Evolutionary conservation across 2,888 invertebrate species (phyloP).

Genomic region (Sinodicranocentrus sp.): DNA sequence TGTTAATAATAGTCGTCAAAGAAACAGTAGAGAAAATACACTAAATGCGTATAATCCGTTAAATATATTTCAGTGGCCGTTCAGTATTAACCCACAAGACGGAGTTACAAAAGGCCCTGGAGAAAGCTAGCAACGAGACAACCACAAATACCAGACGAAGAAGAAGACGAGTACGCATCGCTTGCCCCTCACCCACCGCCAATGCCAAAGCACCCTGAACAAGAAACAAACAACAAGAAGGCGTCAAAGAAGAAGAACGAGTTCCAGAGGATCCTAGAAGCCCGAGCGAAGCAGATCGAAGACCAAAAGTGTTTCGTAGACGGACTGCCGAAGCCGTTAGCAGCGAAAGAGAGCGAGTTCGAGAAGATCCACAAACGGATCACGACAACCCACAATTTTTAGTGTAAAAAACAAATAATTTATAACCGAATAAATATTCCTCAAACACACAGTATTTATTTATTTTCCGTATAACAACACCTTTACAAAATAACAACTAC

Average conservation of each 20-base stretch:
- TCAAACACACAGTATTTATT: neutral
- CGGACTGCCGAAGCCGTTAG: slow-evolving; percentile 4
- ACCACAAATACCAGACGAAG: no score
- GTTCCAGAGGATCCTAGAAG: slow-evolving; percentile 44
- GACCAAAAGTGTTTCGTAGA: slow-evolving; percentile 58
- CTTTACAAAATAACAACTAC: no score
- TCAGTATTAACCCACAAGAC: slow-evolving; percentile 57
- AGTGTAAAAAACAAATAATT: neutral
- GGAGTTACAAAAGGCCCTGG: slow-evolving; percentile 42
- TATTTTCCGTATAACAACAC: no score
- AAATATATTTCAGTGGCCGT: slow-evolving; percentile 29
- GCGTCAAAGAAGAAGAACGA: slow-evolving; percentile 46
- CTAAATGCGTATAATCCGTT: no score
- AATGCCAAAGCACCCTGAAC: neutral
- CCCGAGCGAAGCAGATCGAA: slow-evolving; percentile 42
- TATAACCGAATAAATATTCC: neutral
- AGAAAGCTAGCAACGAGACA: slow-evolving; percentile 42
- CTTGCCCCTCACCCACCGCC: slow-evolving; percentile 24
- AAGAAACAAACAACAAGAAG: neutral
- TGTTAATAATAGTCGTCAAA: no score
- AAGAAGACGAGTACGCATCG: neutral
- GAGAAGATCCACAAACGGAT: slow-evolving; percentile 51
- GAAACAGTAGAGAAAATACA: no score
- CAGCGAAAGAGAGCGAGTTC: slow-evolving; percentile 39
- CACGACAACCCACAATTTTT: slow-evolving; percentile 12